Base-by-base conservation (phyloP, 2,797 vertebrate genomes). In the Amblyraja radiata region DNA sequence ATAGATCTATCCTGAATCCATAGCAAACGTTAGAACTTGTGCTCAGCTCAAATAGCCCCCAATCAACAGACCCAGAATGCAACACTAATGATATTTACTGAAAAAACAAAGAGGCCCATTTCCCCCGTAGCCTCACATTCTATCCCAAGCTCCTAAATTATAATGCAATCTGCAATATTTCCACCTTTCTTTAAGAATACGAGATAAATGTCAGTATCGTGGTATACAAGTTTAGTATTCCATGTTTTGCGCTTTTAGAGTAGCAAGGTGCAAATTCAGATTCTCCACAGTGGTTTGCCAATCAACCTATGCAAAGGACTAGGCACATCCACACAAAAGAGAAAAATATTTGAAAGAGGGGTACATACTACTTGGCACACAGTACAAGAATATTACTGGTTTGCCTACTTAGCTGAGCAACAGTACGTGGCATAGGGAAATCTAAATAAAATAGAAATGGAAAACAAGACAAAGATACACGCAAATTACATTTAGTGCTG, bases 181-280 rank as follows among this genome's bases (percentile, higher is more conserved):
- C 16, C 65, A 61, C 84, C 61, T 36, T 68, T 36, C 14, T 18
- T 13, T 18, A 68, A 13, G 16, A 88, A 65, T 78, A 7, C n/a
- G 6, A 86, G 23, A 86, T 11, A 14, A 86, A 63, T 65, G 28
- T 65, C 83, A 88, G 28, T 32, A 32, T n/a, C 28, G 25, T 88
- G 61, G 11, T 65, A 13, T 88, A 36, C 84, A 65, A 65, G n/a
- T 86, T 63, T 88, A n/a, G 63, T 88, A 1, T 6, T 32, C n/a
- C 58, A 88, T 74, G 18, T 21, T 88, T 88, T 88, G 84, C 84
- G 84, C 84, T 88, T 88, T 21, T 81, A 36, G 61, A 65, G 63
- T 16, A 88, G n/a, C 61, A 36, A n/a, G 84, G 18, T 88, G 84
- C 61, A 68, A 63, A 88, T 21, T 74, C 18, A 74, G 71, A 25